phyloP scores from a whole-genome alignment of 2,888 invertebrate species.

The Bruchidius siliquastri region DNA sequence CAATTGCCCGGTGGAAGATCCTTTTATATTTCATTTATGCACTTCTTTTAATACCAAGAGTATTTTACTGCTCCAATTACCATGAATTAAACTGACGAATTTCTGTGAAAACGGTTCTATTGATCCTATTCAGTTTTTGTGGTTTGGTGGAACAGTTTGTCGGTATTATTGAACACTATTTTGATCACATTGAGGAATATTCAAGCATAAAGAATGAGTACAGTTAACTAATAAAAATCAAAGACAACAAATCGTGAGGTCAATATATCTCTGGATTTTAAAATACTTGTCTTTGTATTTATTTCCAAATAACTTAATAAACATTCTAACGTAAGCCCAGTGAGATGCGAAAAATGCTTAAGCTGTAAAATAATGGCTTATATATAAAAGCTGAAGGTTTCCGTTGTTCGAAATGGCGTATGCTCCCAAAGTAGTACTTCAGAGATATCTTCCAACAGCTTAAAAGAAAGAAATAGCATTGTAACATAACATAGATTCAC shows the following conservation, averaged over 20 bases:
- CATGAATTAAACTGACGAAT: neutral
- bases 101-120: neutral
- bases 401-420: too few relatives aligned
- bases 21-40: neutral
- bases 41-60: neutral
- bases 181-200: neutral
- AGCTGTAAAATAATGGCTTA: too few relatives aligned
- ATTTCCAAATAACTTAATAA: too few relatives aligned
- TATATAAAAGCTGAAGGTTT: too few relatives aligned
- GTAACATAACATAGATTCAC: too few relatives aligned
- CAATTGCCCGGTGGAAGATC: neutral
- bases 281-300: neutral
- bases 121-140: neutral
- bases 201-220: neutral
- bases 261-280: neutral
- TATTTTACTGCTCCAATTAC: neutral
- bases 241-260: neutral
- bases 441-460: too few relatives aligned
- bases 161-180: neutral
- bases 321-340: too few relatives aligned
- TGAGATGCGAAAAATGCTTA: too few relatives aligned
- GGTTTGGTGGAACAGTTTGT: neutral
- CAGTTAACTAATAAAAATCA: neutral
- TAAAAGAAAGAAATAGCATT: too few relatives aligned
- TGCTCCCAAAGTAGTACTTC: too few relatives aligned